These are phyloP conservation scores for Anticlea derivata DNA, from an alignment of 2,888 invertebrate species.

Conservation along the genomic window DNA sequence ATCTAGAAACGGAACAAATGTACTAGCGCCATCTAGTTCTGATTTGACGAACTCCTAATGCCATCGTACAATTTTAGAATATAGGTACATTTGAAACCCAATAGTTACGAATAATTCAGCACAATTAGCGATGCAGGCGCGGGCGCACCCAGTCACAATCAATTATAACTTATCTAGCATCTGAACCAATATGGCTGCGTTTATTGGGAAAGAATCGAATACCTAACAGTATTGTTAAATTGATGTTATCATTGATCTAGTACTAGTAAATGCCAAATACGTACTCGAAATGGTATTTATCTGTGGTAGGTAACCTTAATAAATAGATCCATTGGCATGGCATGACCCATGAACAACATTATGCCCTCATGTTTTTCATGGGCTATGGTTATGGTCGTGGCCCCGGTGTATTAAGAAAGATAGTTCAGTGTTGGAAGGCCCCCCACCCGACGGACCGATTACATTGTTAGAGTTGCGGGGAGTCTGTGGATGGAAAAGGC, in stretches of 20 bases:
- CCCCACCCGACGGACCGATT: no score
- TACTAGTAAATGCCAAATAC: slow-evolving; percentile 20
- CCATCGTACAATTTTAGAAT: not conserved
- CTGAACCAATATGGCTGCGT: slow-evolving; percentile 24
- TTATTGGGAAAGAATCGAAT: slow-evolving; percentile 31
- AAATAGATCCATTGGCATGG: not conserved
- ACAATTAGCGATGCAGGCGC: slow-evolving; percentile 34
- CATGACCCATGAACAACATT: no score
- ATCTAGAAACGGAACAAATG: no score
- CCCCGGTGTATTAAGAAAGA: no score
- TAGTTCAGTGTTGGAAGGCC: no score
- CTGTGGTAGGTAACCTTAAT: not conserved
- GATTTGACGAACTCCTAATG: no score
- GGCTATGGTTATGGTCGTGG: no score
- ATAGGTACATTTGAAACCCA: slow-evolving; percentile 5
- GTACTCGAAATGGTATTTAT: slow-evolving; percentile 1
- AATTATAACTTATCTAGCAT: slow-evolving; percentile 37
- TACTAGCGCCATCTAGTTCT: no score
- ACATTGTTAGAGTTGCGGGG: no score
- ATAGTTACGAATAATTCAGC: slow-evolving; percentile 18
- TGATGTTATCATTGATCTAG: slow-evolving; percentile 22
- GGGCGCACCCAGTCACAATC: slow-evolving; percentile 37
- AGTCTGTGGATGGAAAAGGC: no score
- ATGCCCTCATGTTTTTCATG: no score
- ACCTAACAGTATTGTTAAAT: slow-evolving; percentile 31